Evolutionary conservation across 2,113 vertebrate genomes (phyloP).

Genomic region (Ophthalmolycus amberensis): DNA sequence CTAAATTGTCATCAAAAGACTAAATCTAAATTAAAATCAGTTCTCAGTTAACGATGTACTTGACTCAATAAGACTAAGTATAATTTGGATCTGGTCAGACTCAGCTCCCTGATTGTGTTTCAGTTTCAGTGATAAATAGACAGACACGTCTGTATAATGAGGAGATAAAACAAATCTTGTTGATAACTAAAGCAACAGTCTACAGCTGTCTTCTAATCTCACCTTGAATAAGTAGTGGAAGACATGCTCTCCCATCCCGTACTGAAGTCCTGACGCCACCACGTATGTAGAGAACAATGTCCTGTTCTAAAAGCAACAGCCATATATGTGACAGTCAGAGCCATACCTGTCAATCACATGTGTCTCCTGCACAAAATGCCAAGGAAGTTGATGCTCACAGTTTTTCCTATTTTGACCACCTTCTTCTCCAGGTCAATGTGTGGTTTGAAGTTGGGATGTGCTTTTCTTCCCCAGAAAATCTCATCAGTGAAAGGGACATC

Average conservation of each 20-base stretch:
- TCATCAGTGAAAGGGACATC: conserved; percentile 89
- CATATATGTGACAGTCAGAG: background rate
- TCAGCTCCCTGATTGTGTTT: no score
- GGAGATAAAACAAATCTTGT: background rate
- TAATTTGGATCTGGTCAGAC: background rate
- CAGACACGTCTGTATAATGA: background rate
- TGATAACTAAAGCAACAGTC: background rate
- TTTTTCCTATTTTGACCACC: conserved; percentile 90
- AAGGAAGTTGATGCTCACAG: conserved; percentile 78
- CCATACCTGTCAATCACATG: background rate
- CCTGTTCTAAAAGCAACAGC: conserved; percentile 79
- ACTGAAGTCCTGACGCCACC: conserved; percentile 91
- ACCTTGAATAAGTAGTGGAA: conserved; percentile 96
- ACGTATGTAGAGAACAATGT: conserved; percentile 86
- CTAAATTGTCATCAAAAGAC: background rate
- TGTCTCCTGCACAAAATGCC: background rate
- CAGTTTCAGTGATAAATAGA: background rate
- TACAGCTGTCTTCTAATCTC: background rate
- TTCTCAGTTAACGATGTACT: background rate
- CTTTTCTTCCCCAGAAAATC: conserved; percentile 87
- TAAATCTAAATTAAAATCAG: background rate
- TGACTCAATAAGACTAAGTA: background rate
- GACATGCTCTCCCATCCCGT: conserved; percentile 90
- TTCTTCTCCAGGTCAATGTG: conserved; percentile 90
- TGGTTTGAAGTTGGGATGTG: conserved; percentile 87